Conservation (phyloP, 2,888 invertebrate species). For the Phrixothrix hirtus region DNA sequence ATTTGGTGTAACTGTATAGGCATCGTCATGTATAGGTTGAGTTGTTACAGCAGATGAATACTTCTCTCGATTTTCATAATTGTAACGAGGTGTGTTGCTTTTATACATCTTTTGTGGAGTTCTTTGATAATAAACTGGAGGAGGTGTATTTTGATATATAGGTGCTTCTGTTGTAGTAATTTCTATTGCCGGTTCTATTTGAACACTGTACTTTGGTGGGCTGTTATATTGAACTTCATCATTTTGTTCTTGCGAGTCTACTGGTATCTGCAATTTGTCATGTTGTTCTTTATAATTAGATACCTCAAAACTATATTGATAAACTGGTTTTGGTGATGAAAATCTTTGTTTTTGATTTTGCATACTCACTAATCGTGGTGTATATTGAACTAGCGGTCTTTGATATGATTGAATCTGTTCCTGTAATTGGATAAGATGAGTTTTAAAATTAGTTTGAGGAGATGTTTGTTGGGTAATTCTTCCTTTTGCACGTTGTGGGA, state of each 20-base stretch:
- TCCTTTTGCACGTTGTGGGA: constrained; percentile 44
- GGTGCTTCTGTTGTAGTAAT: constrained; percentile 44
- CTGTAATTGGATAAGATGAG: constrained; percentile 68
- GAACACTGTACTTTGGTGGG: constrained; percentile 49
- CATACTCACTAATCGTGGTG: constrained; percentile 37
- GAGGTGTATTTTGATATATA: constrained; percentile 32
- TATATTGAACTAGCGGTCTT: constrained; percentile 54
- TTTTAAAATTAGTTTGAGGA: constrained; percentile 63
- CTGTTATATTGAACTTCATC: constrained; percentile 44
- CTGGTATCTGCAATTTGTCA: constrained; percentile 38
- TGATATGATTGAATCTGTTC: constrained; percentile 66
- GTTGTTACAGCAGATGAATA: constrained; percentile 33
- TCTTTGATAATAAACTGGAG: constrained; percentile 29
- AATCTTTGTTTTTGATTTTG: constrained; percentile 60
- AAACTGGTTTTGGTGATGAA: constrained; percentile 65
- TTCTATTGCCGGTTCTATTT: constrained; percentile 53
- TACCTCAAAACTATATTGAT: constrained; percentile 75
- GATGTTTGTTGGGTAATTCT: constrained; percentile 42
- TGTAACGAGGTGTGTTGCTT: constrained; percentile 56
- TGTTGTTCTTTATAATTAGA: constrained; percentile 60
- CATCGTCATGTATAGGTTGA: constrained; percentile 21
- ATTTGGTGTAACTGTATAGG: constrained; percentile 47
- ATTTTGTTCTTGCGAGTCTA: constrained; percentile 16
- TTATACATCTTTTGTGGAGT: no score
- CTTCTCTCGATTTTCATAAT: constrained; percentile 56